phyloP scores from a whole-genome alignment of 2,113 vertebrate genomes.

The Xiphorhynchus elegans region DNA sequence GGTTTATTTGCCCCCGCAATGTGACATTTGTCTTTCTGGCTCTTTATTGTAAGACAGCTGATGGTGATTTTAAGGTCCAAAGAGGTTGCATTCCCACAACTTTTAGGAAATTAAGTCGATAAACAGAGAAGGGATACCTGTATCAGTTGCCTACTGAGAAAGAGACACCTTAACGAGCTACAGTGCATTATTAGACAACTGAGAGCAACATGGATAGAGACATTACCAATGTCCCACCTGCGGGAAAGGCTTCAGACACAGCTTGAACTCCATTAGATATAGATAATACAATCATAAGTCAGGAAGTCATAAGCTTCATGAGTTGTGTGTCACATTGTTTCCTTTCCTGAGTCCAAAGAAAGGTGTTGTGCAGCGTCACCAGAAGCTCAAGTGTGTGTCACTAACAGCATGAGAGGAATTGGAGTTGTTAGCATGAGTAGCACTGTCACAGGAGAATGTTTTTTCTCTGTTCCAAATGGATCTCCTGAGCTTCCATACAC shows the following conservation, averaged over 20 bases:
- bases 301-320: not conserved
- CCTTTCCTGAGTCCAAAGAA: not conserved
- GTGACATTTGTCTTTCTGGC: not conserved
- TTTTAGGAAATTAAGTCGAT: not conserved
- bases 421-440: constrained; percentile 19
- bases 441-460: constrained; percentile 15
- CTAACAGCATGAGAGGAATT: constrained; percentile 39
- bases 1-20: not conserved
- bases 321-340: not conserved
- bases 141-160: not conserved
- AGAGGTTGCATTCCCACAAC: not conserved
- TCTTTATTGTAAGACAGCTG: not conserved
- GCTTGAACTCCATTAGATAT: not conserved
- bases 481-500: constrained; percentile 39
- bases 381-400: constrained; percentile 26
- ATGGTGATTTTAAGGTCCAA: not conserved
- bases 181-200: not conserved
- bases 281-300: not conserved
- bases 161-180: not conserved
- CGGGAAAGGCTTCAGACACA: not conserved
- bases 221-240: not conserved
- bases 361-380: constrained; percentile 11
- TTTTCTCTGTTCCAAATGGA: constrained; percentile 21
- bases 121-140: not conserved
- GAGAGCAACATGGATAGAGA: not conserved